Evolutionary conservation across 1,140 invertebrate species (phyloP).

Genomic region (Adoxophyes honmai): DNA sequence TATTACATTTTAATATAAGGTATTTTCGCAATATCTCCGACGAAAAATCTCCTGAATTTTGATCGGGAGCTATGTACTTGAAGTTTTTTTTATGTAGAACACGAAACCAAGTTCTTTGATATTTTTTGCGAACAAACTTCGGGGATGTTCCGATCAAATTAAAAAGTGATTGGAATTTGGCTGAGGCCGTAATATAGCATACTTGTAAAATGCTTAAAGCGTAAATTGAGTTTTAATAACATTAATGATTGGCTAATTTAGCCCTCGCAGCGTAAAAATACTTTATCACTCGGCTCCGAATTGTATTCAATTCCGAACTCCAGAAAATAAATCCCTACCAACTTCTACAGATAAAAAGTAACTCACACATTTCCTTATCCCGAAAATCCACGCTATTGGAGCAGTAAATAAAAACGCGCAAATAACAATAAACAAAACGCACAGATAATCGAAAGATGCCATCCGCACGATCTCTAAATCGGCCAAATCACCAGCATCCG

Average conservation of each 20-base stretch:
- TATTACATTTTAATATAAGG: constrained; percentile 72
- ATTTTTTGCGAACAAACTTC: constrained; percentile 47
- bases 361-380: no score
- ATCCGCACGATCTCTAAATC: constrained; percentile 4
- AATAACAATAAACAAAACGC: no score
- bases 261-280: no score
- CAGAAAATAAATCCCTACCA: no score
- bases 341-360: no score
- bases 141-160: constrained; percentile 23
- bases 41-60: constrained; percentile 52
- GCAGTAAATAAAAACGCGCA: constrained; percentile 11
- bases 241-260: no score
- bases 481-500: constrained; percentile 20
- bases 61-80: constrained; percentile 40
- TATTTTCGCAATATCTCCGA: constrained; percentile 59
- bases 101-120: constrained; percentile 51
- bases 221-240: not conserved
- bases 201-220: not conserved
- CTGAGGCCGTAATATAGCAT: not conserved
- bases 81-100: constrained; percentile 24
- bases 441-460: constrained; percentile 1
- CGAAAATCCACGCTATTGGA: constrained; percentile 27
- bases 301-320: no score
- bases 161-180: not conserved
- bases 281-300: no score